A percentile compares a stretch with the other conserved stretches of the same genome.
phyloP scores from a whole-genome alignment of 2,888 invertebrate genomes.

The Panorpa germanica region DNA sequence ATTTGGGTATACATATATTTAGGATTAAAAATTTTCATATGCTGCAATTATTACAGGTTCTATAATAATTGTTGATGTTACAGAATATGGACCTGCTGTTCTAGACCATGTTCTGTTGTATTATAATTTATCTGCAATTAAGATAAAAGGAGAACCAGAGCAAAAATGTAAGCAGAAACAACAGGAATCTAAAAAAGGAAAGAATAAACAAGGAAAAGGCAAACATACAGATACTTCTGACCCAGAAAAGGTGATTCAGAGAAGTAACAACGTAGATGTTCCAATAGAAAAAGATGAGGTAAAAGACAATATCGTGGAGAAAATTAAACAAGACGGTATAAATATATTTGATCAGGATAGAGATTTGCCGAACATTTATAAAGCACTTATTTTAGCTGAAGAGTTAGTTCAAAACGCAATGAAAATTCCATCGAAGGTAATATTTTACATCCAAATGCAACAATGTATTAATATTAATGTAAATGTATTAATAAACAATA shows the following conservation, averaged over 20 bases:
- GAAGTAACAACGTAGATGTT: slow-evolving; percentile 11
- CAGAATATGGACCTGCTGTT: slow-evolving; percentile 79
- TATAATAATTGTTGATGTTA: slow-evolving; percentile 12
- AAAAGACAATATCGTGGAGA: slow-evolving; percentile 28
- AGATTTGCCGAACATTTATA: slow-evolving; percentile 39
- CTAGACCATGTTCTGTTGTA: slow-evolving; percentile 75
- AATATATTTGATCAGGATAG: slow-evolving; percentile 42
- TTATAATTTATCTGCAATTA: slow-evolving; percentile 42
- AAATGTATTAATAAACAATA: slow-evolving; percentile 1
- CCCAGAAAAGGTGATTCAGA: slow-evolving; percentile 6
- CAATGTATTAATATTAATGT: slow-evolving; percentile 1
- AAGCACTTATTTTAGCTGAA: slow-evolving; percentile 51
- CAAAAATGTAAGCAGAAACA: slow-evolving; percentile 9
- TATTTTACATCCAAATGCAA: background rate
- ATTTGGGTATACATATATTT: slow-evolving; percentile 35
- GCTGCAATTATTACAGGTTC: slow-evolving; percentile 4
- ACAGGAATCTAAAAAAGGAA: no score
- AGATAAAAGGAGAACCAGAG: slow-evolving; percentile 23
- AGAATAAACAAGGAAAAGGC: no score
- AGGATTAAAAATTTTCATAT: slow-evolving; percentile 5
- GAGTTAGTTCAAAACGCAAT: slow-evolving; percentile 36
- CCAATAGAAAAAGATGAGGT: no score
- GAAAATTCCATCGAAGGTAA: slow-evolving; percentile 34
- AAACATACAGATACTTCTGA: no score
- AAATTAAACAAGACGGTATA: slow-evolving; percentile 29